These are phyloP conservation scores for Leptinotarsa undecemlineata DNA, from an alignment of 1,140 invertebrate species.

Conservation along the genomic window DNA sequence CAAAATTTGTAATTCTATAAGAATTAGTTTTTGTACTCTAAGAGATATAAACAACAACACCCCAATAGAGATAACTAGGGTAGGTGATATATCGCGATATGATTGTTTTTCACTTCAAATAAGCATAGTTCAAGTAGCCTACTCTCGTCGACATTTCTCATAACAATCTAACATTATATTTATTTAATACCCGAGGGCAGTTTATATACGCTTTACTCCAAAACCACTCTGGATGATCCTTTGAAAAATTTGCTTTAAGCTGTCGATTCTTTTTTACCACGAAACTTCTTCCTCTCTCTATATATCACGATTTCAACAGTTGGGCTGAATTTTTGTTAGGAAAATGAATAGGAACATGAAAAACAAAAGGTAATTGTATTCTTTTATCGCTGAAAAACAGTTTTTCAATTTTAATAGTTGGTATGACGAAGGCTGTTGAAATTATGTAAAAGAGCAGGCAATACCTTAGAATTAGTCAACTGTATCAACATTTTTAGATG, in stretches of 20 bases:
- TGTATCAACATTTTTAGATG: no score
- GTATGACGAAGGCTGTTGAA: no score
- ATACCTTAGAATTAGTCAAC: no score
- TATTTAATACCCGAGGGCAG: conserved; percentile 30
- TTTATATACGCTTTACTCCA: conserved; percentile 7
- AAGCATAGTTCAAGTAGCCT: conserved; percentile 30
- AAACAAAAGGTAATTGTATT: no score
- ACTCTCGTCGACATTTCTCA: conserved; percentile 34
- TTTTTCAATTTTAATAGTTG: no score
- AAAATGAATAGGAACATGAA: no score
- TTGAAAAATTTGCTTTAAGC: not conserved
- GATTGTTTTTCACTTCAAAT: conserved; percentile 44
- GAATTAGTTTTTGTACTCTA: conserved; percentile 43
- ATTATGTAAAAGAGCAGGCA: no score
- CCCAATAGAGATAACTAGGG: conserved; percentile 28
- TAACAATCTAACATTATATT: conserved; percentile 30
- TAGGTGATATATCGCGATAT: conserved; percentile 39
- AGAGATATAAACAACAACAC: conserved; percentile 37
- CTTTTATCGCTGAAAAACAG: no score
- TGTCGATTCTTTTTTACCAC: no score
- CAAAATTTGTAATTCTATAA: conserved; percentile 29
- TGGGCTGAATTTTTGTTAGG: no score
- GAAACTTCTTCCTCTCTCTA: no score
- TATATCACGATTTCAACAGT: no score
- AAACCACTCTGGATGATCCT: not conserved